These are phyloP conservation scores for Drosophila gunungcola DNA, from an alignment of 1,140 invertebrate species.

Conservation along the genomic window DNA sequence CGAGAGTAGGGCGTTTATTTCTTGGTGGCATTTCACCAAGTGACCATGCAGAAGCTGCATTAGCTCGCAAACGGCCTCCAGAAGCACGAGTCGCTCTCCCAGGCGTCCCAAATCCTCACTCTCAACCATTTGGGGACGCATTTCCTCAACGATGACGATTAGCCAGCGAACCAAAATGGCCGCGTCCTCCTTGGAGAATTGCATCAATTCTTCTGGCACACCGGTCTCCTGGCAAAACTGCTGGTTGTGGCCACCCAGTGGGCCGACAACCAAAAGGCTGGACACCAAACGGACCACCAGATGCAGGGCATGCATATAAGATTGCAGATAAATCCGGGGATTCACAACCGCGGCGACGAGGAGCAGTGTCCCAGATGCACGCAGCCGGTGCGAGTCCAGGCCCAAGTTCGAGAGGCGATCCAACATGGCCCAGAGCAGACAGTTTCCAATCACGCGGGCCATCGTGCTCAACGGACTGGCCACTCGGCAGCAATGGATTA, in stretches of 20 bases:
- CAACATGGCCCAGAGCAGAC: constrained; percentile 57
- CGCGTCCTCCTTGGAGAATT: constrained; percentile 41
- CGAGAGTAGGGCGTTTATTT: neutral
- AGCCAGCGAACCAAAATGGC: constrained; percentile 57
- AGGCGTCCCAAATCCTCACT: constrained; percentile 22
- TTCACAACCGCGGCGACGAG: constrained; percentile 58
- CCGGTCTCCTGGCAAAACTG: constrained; percentile 45
- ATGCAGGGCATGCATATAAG: constrained; percentile 58
- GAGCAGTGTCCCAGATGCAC: constrained; percentile 36
- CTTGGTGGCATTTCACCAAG: constrained; percentile 17
- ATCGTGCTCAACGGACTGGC: constrained; percentile 52
- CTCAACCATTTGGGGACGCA: constrained; percentile 40
- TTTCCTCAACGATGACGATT: constrained; percentile 44
- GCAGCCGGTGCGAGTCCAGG: constrained; percentile 38
- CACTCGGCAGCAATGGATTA: constrained; percentile 51
- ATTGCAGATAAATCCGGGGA: constrained; percentile 42
- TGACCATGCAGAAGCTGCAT: constrained; percentile 40
- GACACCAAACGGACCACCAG: constrained; percentile 52
- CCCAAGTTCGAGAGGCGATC: constrained; percentile 52
- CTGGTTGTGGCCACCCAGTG: constrained; percentile 31
- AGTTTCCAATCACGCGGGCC: constrained; percentile 54
- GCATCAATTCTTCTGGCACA: constrained; percentile 26
- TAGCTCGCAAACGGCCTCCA: constrained; percentile 46
- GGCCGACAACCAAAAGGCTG: constrained; percentile 33
- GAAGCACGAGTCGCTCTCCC: constrained; percentile 47